Evolutionary conservation across 2,797 vertebrate genomes (phyloP), one percentile per base, ranked within the genome.

Genomic region (Parambassis ranga): DNA sequence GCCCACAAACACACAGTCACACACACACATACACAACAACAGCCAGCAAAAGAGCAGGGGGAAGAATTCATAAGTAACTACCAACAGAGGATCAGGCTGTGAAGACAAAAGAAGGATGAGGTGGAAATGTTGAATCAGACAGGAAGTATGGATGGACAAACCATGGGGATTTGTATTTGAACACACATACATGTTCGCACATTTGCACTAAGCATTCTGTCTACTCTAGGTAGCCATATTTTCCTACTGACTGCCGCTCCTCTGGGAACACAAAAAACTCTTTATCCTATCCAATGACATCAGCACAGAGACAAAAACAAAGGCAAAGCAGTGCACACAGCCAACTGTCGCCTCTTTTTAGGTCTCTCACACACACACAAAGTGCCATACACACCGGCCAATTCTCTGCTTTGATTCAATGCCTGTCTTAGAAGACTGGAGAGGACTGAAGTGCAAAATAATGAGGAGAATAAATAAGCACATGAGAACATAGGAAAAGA

Each of bases 271-370:
- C 83, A 89, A 83, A 82, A 77, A 69, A 63, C 66, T 70, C 80
- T 84, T 87, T 88, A 80, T 86, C 64, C 84, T 27, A 56, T 77
- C 73, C 75, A 61, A 82, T 89, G 88, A 89, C 89, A 87, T 90
- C 85, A 88, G 77, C 72, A 43, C 41, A 19, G 57, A 36, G 41
- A 67, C 65, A 65, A 70, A 77, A 65, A 87, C 82, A 89, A 86
- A 87, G 77, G 41, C 46, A 4, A 56, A 47, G 59, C 81, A 82
- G 76, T 23, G 69, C 73, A 79, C 58, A 42, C 65, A 73, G 87
- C 83, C 84, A 87, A 88, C 81, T 82, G 71, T 85, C 20, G 65
- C 77, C 82, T 72, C 74, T 74, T 63, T 63, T 71, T 55, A 71
- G 18, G 67, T 59, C 71, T 41, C 57, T 44, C 78, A 64, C 71